Evolutionary conservation across 2,888 invertebrate species (phyloP), one percentile per base, ranked within the genome.

Genomic region (Parochlus steinenii): DNA sequence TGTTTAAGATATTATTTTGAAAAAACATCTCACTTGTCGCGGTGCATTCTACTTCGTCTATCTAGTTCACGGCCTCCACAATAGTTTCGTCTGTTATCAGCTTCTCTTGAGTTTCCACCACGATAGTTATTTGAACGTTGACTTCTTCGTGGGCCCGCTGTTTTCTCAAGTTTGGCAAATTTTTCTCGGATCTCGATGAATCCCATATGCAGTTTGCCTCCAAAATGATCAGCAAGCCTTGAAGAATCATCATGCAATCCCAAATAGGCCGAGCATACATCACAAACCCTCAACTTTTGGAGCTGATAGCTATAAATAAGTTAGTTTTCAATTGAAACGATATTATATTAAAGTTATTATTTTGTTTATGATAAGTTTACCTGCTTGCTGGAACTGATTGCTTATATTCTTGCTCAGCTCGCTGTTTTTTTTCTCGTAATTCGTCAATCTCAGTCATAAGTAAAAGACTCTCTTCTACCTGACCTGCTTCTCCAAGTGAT

Each of bases 231-330:
- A 4, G 92, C 92, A 30, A 93, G 65, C 22, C 93, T 75, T 34
- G 90, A 64, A 53, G 93, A 93, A 55, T 93, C 93, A 57, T 93
- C 93, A 55, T 93, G 89, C 46, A 93, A 90, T 41, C 93, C 90
- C 41, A 93, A 68, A 53, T 90, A 93, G 0, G 92, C 92, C 4
- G 87, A 87, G 61, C 90, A 92, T 10, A 86, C 83, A 56, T 92
- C 92, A 58, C 92, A 92, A 5, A 92, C 90, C 5, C 90, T 66
- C 44, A 92, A 55, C 54, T 92, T 92, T 54, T 92, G 92, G 51
- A 92, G 90, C 53, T 92, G 92, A 52, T 89, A 90, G 44, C 85
- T 86, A 31, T n/a, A n/a, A n/a, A n/a, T n/a, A n/a, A n/a, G n/a
- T n/a, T n/a, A n/a, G n/a, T n/a, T n/a, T n/a, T n/a, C n/a, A n/a